Evolutionary conservation across 2,113 vertebrate genomes (phyloP).

Genomic region (Oreochromis tanganicae): DNA sequence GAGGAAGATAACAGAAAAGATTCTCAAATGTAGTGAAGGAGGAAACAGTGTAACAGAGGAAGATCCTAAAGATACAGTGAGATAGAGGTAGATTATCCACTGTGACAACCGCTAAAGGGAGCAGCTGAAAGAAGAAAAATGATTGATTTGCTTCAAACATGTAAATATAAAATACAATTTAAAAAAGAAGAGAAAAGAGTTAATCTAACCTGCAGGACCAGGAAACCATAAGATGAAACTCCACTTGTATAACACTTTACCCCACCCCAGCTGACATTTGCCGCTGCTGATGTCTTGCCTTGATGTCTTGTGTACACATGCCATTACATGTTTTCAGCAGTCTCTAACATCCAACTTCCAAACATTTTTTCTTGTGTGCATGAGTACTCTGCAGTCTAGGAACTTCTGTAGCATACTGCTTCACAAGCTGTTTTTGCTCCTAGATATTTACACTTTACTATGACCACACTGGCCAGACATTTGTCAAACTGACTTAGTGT

Average conservation of each 20-base stretch:
- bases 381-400: background rate
- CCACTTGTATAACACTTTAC: background rate
- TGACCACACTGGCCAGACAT: background rate
- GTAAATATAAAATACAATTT: background rate
- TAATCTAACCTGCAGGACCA: background rate
- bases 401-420: background rate
- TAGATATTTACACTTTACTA: background rate
- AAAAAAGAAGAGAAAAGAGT: background rate
- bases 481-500: background rate
- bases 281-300: background rate
- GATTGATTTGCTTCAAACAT: background rate
- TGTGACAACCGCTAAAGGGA: background rate
- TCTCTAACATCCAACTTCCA: background rate
- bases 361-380: background rate
- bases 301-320: background rate
- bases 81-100: background rate
- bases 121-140: background rate
- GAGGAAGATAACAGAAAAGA: background rate
- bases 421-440: background rate
- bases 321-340: background rate
- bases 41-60: background rate
- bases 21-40: background rate
- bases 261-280: background rate
- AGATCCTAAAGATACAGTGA: background rate
- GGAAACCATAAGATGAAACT: background rate